Base-by-base conservation (phyloP, 2,888 invertebrate species). In the Hedya salicella region DNA sequence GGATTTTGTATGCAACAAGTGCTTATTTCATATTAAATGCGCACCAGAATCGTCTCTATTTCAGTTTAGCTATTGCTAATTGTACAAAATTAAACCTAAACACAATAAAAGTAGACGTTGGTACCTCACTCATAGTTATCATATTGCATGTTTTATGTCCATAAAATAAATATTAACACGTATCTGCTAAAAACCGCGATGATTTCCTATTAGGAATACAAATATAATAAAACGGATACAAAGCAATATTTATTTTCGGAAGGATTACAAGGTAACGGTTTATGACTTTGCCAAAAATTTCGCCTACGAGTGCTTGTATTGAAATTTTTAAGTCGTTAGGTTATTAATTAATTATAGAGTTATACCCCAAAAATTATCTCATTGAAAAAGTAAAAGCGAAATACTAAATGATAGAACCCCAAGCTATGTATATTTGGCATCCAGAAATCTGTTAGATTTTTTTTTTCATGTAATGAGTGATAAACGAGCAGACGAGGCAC, bases 181-280 rank as follows among this genome's bases (percentile, higher is more conserved):
- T 30, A 25, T 46, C 21, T 30, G 65, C 59, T 60, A 60, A 65
- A 65, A 65, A 59, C 65, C 25, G 30, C 44, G 39, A 65, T 60
- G 44, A 60, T 48, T 65, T 60, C 52, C 65, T 53, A 65, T 65
- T 40, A 53, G 17, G 39, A 14, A 53, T 46, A 42, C 25, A 57
- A 46, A 60, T 30, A 60, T 25, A 40, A 60, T 48, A 65, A 53
- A 39, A 59, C 40, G 3, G 42, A 50, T 50, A 44, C 52, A 62
- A 44, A 11, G 61, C 52, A 32, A 40, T 32, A 50, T 52, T 62
- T 52, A 57, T 42, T 57, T 30, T 14, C 32, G 40, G 32, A 42
- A 13, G 30, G 6, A 30, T 42, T 49, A 57, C 63, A 64, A 64
- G 63, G 63, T 44, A 50, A 64, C 40, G 5, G 32, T 52, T 64